Evolutionary conservation across 2,113 vertebrate genomes (phyloP).

Genomic region (Hyaena hyaena): DNA sequence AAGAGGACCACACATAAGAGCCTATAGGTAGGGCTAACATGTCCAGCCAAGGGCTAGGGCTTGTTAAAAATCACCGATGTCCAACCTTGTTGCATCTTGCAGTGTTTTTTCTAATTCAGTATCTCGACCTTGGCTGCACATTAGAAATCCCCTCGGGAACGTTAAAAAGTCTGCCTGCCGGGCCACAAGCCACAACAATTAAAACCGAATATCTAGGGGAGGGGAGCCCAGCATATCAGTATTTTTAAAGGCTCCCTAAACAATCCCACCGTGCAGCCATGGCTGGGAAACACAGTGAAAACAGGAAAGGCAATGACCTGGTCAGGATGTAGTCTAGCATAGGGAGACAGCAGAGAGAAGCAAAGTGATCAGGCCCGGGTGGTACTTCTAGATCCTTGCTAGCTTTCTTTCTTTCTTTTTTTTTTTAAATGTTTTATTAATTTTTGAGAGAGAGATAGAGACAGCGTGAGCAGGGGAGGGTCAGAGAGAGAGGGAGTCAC

Average conservation of each 20-base stretch:
- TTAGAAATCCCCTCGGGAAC: background rate
- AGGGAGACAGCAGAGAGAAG: background rate
- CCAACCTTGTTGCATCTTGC: background rate
- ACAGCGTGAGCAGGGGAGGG: too few relatives aligned
- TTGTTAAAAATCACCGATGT: slow-evolving; percentile 14
- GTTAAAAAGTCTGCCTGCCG: background rate
- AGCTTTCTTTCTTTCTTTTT: background rate
- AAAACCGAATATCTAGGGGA: background rate
- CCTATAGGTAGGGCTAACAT: background rate
- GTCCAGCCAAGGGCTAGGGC: background rate
- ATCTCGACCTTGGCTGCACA: background rate
- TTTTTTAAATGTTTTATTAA: too few relatives aligned
- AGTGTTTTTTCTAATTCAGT: background rate
- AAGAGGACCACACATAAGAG: background rate
- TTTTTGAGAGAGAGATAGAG: too few relatives aligned
- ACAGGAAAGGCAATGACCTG: background rate
- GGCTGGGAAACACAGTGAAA: background rate
- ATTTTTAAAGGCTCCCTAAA: background rate
- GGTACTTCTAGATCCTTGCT: background rate
- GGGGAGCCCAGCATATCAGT: background rate
- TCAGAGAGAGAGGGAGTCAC: too few relatives aligned
- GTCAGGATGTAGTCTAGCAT: background rate
- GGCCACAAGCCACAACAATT: background rate
- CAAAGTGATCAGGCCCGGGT: background rate
- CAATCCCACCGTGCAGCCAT: background rate